Base-by-base conservation (phyloP, 2,113 vertebrate genomes). In the Cromileptes altivelis region DNA sequence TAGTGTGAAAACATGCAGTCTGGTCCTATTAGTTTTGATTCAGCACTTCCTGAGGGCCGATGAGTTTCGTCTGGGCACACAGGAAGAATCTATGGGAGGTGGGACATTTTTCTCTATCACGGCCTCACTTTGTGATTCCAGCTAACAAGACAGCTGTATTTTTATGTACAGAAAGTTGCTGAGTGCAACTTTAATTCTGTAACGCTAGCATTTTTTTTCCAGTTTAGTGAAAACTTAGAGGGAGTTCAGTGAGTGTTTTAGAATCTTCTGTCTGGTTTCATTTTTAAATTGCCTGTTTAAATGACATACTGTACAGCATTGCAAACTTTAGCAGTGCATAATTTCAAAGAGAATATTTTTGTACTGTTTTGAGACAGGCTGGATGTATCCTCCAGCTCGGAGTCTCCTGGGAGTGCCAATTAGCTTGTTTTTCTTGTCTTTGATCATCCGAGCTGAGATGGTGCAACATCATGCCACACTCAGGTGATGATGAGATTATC, bases 301-400 rank as follows among this genome's bases (percentile, higher is more conserved):
- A 81, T 87, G 78, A 78, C 68, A 81, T 4, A 30, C 42, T 25
- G n/a, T 60, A 68, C 17, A 21, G 49, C n/a, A 47, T 0, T 52
- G 76, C 65, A 61, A 70, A 71, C 64, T 78, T 77, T 58, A 67
- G 25, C 49, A 73, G 33, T 79, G 58, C 68, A 84, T 81, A 18
- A 84, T 86, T 80, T 91, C 85, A 89, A 89, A 89, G 80, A 78
- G 88, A 86, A 77, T 87, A 85, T 81, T 80, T 56, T 83, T 57
- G 33, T 30, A 64, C 60, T 56, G 71, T 84, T 84, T 70, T 19
- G 27, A 82, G 81, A 67, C 78, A 33, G 74, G 9, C 67, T 63
- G 68, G 71, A 78, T 87, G 45, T 72, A 6, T 82, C 84, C 76
- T 81, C 73, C 57, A 70, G 76, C 73, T 60, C 78, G 0, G 47